Percentiles rank a stretch among this genome's conserved stretches.
Evolutionary conservation across 2,888 invertebrate species (phyloP).

Genomic region (Acheta domesticus): DNA sequence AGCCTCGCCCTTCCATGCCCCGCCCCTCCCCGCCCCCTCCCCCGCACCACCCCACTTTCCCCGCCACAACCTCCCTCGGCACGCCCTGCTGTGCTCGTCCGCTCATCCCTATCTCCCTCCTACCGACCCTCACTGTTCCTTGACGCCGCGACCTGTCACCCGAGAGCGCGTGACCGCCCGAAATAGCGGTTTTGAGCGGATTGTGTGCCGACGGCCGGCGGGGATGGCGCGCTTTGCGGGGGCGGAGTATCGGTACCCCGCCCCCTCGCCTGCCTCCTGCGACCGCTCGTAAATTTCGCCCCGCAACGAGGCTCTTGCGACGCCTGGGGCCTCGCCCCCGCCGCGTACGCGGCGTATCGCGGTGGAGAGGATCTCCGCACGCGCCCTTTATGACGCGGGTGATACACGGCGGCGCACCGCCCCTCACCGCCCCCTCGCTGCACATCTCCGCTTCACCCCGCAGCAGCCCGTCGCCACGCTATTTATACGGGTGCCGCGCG

Average conservation of each 20-base stretch:
- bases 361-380: too few species aligned
- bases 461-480: background rate
- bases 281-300: background rate
- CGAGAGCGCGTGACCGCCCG: background rate
- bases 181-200: background rate
- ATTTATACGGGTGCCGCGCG: background rate
- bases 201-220: background rate
- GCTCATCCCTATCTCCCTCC: slow-evolving; percentile 11
- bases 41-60: too few species aligned
- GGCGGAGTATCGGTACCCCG: too few species aligned
- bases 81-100: background rate
- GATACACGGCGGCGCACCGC: too few species aligned
- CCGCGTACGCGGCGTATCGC: background rate
- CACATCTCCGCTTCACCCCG: too few species aligned
- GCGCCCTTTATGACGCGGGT: too few species aligned
- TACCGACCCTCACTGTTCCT: background rate
- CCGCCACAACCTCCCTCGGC: too few species aligned
- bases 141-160: background rate
- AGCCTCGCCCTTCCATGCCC: background rate
- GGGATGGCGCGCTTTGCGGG: too few species aligned
- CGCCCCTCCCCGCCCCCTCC: too few species aligned
- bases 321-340: background rate
- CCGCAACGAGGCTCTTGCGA: background rate
- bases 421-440: too few species aligned
- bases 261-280: background rate